phyloP scores from a whole-genome alignment of 1,140 invertebrate genomes.

The Megalopta genalis region DNA sequence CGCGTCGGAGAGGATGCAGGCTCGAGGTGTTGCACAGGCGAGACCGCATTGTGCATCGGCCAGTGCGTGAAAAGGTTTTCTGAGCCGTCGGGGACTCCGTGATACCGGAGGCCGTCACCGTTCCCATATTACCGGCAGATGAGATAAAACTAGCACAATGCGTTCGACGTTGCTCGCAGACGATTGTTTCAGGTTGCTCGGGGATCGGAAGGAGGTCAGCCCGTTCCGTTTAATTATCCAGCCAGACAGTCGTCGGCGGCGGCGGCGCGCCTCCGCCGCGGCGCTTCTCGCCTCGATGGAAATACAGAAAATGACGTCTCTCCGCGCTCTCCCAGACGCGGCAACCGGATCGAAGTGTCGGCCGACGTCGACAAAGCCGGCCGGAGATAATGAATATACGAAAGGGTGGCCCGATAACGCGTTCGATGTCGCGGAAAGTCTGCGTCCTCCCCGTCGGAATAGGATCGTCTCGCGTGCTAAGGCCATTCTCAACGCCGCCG shows the following conservation, averaged over 20 bases:
- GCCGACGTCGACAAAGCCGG: background rate
- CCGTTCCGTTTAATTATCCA: conserved; percentile 37
- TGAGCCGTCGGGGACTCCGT: background rate
- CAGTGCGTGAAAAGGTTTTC: background rate
- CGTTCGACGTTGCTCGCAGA: conserved; percentile 16
- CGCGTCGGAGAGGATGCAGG: background rate
- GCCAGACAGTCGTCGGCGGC: background rate
- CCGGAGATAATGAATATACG: conserved; percentile 18
- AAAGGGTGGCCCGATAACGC: background rate
- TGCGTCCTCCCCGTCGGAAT: conserved; percentile 14
- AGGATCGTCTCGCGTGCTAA: conserved; percentile 17
- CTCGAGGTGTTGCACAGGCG: background rate
- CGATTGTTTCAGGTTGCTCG: conserved; percentile 23
- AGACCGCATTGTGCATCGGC: background rate
- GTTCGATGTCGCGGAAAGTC: conserved; percentile 14
- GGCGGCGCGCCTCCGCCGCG: background rate
- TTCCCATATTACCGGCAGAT: conserved; percentile 15
- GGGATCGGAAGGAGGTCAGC: conserved; percentile 30
- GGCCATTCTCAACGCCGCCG: conserved; percentile 1
- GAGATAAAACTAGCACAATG: conserved; percentile 31
- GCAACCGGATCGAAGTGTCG: conserved; percentile 18
- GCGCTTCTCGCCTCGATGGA: background rate
- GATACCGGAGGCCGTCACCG: conserved; percentile 9
- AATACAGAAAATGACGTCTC: conserved; percentile 15
- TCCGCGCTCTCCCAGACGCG: background rate